Evolutionary conservation across 2,888 invertebrate species (phyloP).

Genomic region (Biston betularia): DNA sequence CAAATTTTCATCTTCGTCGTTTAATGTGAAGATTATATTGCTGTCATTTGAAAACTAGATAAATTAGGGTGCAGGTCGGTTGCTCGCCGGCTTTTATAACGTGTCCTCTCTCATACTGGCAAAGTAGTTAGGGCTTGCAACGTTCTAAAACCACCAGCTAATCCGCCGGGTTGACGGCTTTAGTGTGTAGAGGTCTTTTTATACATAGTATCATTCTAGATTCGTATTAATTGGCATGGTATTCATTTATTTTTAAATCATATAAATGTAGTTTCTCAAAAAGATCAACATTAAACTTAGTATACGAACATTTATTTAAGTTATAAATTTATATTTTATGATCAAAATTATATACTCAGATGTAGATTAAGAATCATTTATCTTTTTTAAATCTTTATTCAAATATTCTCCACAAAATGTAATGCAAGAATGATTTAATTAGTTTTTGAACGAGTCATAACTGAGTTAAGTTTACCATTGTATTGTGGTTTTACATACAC

Average conservation of each 20-base stretch:
- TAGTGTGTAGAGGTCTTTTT: background rate
- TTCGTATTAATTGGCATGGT: constrained; percentile 52
- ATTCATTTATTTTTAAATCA: constrained; percentile 40
- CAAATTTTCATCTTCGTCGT: no score
- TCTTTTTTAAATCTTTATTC: constrained; percentile 31
- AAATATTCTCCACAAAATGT: constrained; percentile 4
- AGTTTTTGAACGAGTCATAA: background rate
- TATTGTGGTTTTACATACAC: constrained; percentile 1
- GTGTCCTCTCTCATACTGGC: no score
- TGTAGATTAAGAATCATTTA: constrained; percentile 59
- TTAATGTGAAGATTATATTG: no score
- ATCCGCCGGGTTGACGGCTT: no score
- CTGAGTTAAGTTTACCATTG: background rate
- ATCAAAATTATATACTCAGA: constrained; percentile 81
- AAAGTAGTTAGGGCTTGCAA: no score
- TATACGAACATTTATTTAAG: constrained; percentile 50
- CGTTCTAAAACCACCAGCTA: no score
- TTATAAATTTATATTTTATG: constrained; percentile 60
- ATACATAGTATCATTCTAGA: constrained; percentile 34
- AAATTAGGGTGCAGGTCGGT: no score
- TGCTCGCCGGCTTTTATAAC: no score
- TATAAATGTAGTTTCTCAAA: constrained; percentile 48
- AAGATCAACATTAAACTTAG: constrained; percentile 40
- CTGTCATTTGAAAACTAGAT: no score
- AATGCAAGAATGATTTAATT: constrained; percentile 7